Conservation (phyloP, 92 coral and sea anemone species). For the Epizoanthus stellaris region DNA sequence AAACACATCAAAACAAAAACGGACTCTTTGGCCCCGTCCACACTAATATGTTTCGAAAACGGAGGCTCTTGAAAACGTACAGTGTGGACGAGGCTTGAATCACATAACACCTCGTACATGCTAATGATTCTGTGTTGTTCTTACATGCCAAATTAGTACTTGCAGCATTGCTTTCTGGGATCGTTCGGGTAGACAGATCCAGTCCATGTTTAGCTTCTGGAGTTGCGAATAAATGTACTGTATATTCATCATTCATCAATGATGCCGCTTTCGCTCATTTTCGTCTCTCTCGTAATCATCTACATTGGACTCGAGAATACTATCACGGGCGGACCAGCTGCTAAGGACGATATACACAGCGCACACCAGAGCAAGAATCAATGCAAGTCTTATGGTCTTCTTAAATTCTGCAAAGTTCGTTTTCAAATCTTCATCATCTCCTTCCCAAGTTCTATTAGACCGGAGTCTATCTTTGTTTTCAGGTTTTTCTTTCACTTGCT, state of each 20-base stretch:
- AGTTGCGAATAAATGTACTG: too few species aligned
- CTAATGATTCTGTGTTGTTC: too few species aligned
- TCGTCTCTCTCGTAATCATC: constrained; percentile 23
- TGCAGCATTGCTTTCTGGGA: too few species aligned
- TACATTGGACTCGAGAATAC: neutral
- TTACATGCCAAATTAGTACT: too few species aligned
- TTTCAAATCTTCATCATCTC: constrained; percentile 76
- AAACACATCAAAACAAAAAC: too few species aligned
- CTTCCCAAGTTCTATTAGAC: constrained; percentile 83
- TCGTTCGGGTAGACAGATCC: too few species aligned
- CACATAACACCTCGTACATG: too few species aligned
- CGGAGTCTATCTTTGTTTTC: constrained; percentile 66
- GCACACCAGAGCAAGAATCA: constrained; percentile 62
- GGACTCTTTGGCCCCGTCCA: too few species aligned
- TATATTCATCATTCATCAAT: neutral
- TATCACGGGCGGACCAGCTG: constrained; percentile 37
- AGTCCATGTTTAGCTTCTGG: too few species aligned
- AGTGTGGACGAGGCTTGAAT: too few species aligned
- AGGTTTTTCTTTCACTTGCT: constrained; percentile 64
- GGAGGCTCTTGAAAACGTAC: too few species aligned
- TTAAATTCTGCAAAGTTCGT: constrained; percentile 67
- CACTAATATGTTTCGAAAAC: too few species aligned
- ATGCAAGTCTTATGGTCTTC: constrained; percentile 62
- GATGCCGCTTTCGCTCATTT: neutral
- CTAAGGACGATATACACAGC: constrained; percentile 56